Base-by-base conservation (phyloP, 2,888 invertebrate species). In the Lasioglossum vierecki region DNA sequence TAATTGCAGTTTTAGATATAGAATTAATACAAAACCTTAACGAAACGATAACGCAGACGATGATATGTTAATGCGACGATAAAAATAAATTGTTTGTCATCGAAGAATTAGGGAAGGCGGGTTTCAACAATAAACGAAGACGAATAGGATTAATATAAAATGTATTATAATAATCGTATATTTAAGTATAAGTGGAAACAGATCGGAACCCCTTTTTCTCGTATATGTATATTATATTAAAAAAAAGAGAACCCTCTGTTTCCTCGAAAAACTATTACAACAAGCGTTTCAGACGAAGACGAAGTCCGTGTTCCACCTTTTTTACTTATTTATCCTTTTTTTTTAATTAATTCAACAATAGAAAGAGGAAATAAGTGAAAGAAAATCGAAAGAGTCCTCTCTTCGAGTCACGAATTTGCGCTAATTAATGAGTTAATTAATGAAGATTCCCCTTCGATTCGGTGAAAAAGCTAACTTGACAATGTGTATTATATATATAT, bases 71-170 rank as follows among this genome's bases (percentile, higher is more conserved):
- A 30, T 35, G 35, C 35, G 15, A 75, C 35, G 18, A 68, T 82
- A 6, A 57, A 80, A 82, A n/a, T 66, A 66, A 46, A 46, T 53
- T 4, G 71, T 39, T 71, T n/a, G 13, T 57, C 35, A 49, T 41
- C 41, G 46, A 57, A 66, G 35, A 70, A 73, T 49, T 66, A 81
- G 86, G 82, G 77, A 71, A 86, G 86, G 49, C 82, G 53, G 82
- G 85, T 80, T 57, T 80, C 60, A 79, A 81, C 49, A 86, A 81
- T 86, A 88, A 80, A 89, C 82, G 68, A 75, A 82, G 76, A 72
- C 83, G 90, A 85, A 80, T 92, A 93, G 92, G 94, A 94, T 94
- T 94, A 94, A 94, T 94, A 94, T 94, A 94, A 95, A 94, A 95
- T 95, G 92, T 95, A 95, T 95, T 94, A 92, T 94, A 92, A 92